Conservation (phyloP, 2,113 vertebrate genomes). For the Petromus typicus region DNA sequence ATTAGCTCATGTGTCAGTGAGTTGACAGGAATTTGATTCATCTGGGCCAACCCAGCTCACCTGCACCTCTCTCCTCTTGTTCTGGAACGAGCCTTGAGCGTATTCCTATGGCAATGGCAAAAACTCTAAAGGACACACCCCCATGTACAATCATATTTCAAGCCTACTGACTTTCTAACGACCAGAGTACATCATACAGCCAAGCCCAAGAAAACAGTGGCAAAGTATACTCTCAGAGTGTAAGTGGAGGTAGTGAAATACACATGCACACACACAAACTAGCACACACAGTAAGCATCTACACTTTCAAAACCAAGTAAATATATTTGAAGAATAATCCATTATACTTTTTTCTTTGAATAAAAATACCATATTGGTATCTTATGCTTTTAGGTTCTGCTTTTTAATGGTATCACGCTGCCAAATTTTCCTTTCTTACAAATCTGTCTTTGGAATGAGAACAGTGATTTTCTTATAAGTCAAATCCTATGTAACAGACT, state of each 20-base stretch:
- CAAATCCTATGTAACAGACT: neutral
- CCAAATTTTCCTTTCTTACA: neutral
- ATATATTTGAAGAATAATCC: conserved; percentile 27
- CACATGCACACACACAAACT: neutral
- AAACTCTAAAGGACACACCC: neutral
- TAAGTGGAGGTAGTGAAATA: neutral
- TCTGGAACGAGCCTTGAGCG: neutral
- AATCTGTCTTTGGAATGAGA: conserved; percentile 5
- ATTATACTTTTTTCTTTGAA: neutral
- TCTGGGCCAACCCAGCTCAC: neutral
- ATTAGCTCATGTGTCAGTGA: neutral
- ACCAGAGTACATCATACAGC: neutral
- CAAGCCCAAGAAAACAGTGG: neutral
- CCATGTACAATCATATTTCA: neutral
- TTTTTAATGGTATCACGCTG: neutral
- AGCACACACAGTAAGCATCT: neutral
- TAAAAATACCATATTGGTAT: neutral
- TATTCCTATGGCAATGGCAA: neutral
- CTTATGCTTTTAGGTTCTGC: conserved; percentile 15
- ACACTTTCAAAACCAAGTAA: neutral
- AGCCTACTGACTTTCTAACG: neutral
- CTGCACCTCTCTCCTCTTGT: neutral
- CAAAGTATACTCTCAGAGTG: neutral
- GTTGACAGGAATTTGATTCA: neutral
- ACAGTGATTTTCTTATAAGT: conserved; percentile 31